Percentiles rank a stretch among this genome's conserved stretches.
Evolutionary conservation across 2,888 invertebrate species (phyloP).

Genomic region (Synanthedon formicaeformis): DNA sequence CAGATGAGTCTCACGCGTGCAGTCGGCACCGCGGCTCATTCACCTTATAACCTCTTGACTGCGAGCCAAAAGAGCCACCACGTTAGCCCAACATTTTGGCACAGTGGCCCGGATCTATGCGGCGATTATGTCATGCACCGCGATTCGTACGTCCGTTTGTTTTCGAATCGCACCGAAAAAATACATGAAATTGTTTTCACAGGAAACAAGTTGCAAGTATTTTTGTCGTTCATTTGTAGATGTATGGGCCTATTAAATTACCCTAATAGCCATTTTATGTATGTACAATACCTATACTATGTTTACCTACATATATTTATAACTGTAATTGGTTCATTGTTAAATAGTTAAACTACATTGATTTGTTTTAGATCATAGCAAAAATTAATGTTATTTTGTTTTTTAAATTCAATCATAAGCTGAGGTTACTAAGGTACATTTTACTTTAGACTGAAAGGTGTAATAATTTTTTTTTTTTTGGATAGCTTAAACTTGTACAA

Average conservation of each 20-base stretch:
- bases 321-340: no score
- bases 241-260: background rate
- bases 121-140: slow-evolving; percentile 65
- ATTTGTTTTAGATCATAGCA: no score
- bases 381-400: no score
- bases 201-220: slow-evolving; percentile 16
- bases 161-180: slow-evolving; percentile 36
- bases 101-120: slow-evolving; percentile 57
- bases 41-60: slow-evolving; percentile 63
- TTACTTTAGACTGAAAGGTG: no score
- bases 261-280: no score
- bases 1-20: background rate
- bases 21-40: slow-evolving; percentile 30
- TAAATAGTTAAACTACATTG: no score
- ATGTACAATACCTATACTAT: no score
- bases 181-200: slow-evolving; percentile 39
- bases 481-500: no score
- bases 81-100: slow-evolving; percentile 48
- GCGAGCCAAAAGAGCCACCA: slow-evolving; percentile 46
- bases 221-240: background rate
- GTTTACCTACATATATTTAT: no score
- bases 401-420: no score
- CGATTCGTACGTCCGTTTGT: slow-evolving; percentile 42
- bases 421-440: no score
- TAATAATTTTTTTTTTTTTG: no score